Base-by-base conservation (phyloP, 2,888 invertebrate species). In the Aproaerema taeniolella region DNA sequence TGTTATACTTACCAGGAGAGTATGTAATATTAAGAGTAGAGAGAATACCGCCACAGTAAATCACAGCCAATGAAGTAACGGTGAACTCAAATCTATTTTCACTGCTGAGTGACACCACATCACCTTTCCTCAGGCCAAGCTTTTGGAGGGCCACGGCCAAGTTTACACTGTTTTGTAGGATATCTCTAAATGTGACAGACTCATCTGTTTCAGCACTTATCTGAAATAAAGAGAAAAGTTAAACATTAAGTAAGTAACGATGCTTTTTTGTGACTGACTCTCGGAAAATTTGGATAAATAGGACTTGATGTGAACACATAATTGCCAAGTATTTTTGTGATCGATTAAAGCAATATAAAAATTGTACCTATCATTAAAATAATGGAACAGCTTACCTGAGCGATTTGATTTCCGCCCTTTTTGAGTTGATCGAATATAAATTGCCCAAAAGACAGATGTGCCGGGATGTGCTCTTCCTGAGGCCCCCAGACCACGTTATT, bases 11-110 rank as follows among this genome's bases (percentile, higher is more conserved):
- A 90, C 90, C 86, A 60, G 87, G 78, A 17, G 90, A 88, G 52
- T 92, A 92, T 36, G 89, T 87, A 3, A 90, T 89, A 65, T 91
- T 92, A 11, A 91, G 65, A 6, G 91, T 90, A 41, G 90, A 89
- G 46, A 89, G 72, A 8, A 89, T 79, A 31, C 85, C 89, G 1
- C 91, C 92, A 39, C 88, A 71, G 49, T 88, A 89, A 46, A 89
- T 75, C 0, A 88, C 73, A 30, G 89, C 90, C 2, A 89, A 71
- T 2, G 90, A 70, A 14, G 89, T 70, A 32, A 89, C 61, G 31
- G 85, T 71, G 60, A 89, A 91, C 52, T 91, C 90, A 52, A 90
- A 72, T 42, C 90, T 76, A 60, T 92, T 92, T 58, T 91, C 91
- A 61, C 90, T 88, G 50, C 89, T 90, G 11, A 91, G 69, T 0